phyloP scores from a whole-genome alignment of 2,888 invertebrate species.

The Monopis laevigella region DNA sequence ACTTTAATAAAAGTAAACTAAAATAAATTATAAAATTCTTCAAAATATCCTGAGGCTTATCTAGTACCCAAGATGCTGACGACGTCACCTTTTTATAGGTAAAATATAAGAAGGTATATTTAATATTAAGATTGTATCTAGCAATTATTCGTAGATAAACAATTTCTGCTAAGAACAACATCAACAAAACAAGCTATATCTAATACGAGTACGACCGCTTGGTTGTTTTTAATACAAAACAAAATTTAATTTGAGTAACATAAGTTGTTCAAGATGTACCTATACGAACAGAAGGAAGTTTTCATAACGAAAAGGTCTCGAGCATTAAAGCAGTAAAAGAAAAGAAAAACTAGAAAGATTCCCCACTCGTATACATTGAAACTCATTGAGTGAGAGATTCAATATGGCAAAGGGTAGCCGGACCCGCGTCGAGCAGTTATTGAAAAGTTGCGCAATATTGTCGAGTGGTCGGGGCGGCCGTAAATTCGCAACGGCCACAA shows the following conservation, averaged over 20 bases:
- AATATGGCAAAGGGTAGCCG: slow-evolving; percentile 42
- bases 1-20: no score
- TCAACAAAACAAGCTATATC: no score
- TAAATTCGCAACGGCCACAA: slow-evolving; percentile 62
- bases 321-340: slow-evolving; percentile 6
- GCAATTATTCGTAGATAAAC: no score
- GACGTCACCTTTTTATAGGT: no score
- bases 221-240: no score
- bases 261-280: not conserved
- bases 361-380: slow-evolving; percentile 18
- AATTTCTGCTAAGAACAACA: no score
- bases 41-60: no score
- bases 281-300: slow-evolving; percentile 8
- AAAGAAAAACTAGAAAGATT: slow-evolving; percentile 11
- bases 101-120: no score
- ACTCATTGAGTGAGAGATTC: slow-evolving; percentile 53
- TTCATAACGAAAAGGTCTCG: slow-evolving; percentile 11
- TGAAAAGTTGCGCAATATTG: slow-evolving; percentile 67
- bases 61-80: no score
- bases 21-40: no score
- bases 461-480: slow-evolving; percentile 55
- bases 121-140: no score
- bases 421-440: slow-evolving; percentile 52
- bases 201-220: no score
- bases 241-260: slow-evolving; percentile 1